A percentile compares a stretch with the other conserved stretches of the same genome.
phyloP scores from a whole-genome alignment of 2,797 vertebrate species.

The Microctenopoma steveboyesi region DNA sequence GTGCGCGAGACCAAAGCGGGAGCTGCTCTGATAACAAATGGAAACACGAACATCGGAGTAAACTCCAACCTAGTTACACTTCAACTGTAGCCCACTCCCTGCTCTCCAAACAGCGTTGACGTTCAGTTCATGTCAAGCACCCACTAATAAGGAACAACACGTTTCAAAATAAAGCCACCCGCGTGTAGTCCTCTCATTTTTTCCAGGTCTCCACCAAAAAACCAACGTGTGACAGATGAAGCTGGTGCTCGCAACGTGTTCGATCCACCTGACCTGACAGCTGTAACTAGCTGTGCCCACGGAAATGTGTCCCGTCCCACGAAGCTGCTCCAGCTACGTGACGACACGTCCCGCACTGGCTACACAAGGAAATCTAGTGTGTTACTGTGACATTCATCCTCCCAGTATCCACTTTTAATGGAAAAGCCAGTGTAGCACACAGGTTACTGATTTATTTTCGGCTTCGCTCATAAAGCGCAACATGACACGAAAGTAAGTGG shows the following conservation, averaged over 20 bases:
- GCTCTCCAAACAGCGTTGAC: conserved; percentile 22
- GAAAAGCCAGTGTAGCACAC: background rate
- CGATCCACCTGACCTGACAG: conserved; percentile 46
- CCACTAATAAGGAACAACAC: background rate
- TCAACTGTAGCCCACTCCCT: conserved; percentile 20
- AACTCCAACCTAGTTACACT: conserved; percentile 5
- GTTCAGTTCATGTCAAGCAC: background rate
- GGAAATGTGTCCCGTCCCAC: conserved; percentile 24
- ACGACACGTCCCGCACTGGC: conserved; percentile 29
- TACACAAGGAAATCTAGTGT: too few relatives aligned
- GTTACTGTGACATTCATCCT: too few relatives aligned
- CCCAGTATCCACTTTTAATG: background rate
- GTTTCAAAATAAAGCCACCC: conserved; percentile 54
- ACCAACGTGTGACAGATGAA: conserved; percentile 37
- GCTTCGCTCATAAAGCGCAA: background rate
- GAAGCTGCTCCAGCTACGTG: conserved; percentile 28
- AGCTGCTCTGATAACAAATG: background rate
- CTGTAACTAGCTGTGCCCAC: conserved; percentile 12
- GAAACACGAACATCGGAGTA: conserved; percentile 10
- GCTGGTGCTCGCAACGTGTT: conserved; percentile 22
- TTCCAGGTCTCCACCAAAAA: background rate
- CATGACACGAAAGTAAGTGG: background rate
- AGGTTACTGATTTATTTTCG: background rate
- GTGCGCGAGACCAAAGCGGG: background rate
- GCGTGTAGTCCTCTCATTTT: too few relatives aligned